These are phyloP conservation scores for Brachionus angularis DNA, from an alignment of 1,140 invertebrate genomes.

Conservation along the genomic window DNA sequence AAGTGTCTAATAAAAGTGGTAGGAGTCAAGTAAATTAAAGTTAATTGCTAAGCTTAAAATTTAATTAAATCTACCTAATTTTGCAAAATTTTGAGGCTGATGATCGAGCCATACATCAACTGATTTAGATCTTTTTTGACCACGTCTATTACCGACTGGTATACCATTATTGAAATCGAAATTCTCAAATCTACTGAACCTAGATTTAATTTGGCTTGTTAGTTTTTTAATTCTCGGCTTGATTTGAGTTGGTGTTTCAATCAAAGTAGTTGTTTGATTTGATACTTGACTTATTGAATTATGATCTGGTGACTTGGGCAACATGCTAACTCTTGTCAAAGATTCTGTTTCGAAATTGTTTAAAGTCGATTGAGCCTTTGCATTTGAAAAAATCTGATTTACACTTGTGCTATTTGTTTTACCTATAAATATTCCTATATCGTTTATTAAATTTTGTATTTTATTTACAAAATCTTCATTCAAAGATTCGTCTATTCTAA, in stretches of 20 bases:
- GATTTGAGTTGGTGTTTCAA: not conserved
- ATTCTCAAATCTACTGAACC: not conserved
- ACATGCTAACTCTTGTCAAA: not conserved
- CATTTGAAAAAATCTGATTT: too few relatives aligned
- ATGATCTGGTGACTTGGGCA: not conserved
- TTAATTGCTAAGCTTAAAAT: too few relatives aligned
- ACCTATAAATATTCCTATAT: not conserved
- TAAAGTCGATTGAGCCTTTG: not conserved
- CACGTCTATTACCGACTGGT: constrained; percentile 21
- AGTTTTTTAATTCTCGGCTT: not conserved
- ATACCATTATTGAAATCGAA: constrained; percentile 28
- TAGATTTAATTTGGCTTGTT: constrained; percentile 1
- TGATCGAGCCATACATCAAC: constrained; percentile 39
- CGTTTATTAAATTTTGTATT: not conserved
- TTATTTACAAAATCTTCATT: too few relatives aligned
- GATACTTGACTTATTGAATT: not conserved
- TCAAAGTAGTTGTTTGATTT: not conserved
- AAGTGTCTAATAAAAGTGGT: too few relatives aligned
- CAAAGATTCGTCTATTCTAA: not conserved
- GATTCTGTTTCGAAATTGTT: constrained; percentile 21
- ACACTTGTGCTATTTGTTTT: not conserved
- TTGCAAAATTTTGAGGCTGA: constrained; percentile 21
- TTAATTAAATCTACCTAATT: too few relatives aligned
- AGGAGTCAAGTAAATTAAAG: too few relatives aligned
- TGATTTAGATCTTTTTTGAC: constrained; percentile 25